phyloP scores from a whole-genome alignment of 2,113 vertebrate species.

The Coracopsis vasa region DNA sequence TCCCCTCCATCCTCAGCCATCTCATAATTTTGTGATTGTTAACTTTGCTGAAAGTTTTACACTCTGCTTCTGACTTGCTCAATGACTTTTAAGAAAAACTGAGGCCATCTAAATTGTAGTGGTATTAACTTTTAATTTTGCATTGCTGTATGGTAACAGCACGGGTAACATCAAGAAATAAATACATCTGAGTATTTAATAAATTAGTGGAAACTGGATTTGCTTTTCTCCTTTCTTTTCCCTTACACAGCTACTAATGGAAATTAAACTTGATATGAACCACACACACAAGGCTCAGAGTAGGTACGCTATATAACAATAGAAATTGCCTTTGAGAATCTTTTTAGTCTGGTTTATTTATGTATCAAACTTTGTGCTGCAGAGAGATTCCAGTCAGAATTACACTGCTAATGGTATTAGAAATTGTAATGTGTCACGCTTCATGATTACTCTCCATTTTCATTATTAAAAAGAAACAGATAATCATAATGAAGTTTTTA shows the following conservation, averaged over 20 bases:
- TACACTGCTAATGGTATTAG: background rate
- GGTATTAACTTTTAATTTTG: background rate
- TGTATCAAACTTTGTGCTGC: background rate
- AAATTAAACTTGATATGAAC: background rate
- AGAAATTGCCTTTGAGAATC: background rate
- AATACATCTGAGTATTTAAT: background rate
- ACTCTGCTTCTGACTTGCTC: background rate
- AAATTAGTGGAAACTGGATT: background rate
- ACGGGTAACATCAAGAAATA: background rate
- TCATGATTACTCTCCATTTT: conserved; percentile 1
- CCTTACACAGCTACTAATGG: background rate
- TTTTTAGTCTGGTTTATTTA: background rate
- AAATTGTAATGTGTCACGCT: background rate
- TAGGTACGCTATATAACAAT: background rate
- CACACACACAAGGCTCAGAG: background rate
- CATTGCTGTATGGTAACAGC: background rate
- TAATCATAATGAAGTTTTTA: background rate
- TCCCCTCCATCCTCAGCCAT: background rate
- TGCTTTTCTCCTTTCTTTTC: background rate
- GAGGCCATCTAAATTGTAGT: rapidly evolving
- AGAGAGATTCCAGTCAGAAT: background rate
- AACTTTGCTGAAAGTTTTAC: background rate
- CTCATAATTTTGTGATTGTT: background rate
- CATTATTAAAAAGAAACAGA: background rate
- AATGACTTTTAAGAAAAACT: background rate